Base-by-base conservation (phyloP, 2,797 vertebrate genomes). In the Rhinatrema bivittatum region DNA sequence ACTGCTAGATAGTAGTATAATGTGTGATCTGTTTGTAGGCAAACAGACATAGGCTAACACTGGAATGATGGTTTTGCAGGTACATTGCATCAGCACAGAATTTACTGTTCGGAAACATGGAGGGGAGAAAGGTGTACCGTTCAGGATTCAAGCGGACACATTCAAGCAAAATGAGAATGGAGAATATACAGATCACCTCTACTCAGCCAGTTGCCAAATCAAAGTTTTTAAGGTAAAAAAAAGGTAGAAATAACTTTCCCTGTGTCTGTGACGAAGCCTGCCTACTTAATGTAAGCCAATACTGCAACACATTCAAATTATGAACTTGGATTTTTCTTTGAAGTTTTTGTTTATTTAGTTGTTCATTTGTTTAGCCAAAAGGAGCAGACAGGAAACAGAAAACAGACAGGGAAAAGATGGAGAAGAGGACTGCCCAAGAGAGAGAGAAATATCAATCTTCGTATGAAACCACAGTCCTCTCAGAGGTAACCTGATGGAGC, bases 151-250 rank as follows among this genome's bases (percentile, higher is more conserved):
- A 50, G 81, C 87, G 21, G 85, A 87, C 48, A 87, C 83, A 13
- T 89, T 87, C 54, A 85, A 78, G 39, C 81, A 86, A 59, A 80
- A 82, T 39, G 86, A 87, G 50, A 80, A 60, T 12, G 86, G 84
- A 44, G 87, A 89, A 16, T 87, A 89, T 28, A 94, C 93, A 1
- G 96, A 99, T 49, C 95, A 98, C 65, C 85, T 94, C 34, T 95
- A 99, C 79, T 99, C 96, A 9, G 94, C 94, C 49, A 97, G 94
- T 53, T 96, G 94, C 76, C 94, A 98, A 74, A 88, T 98, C 65
- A 98, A 98, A 82, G 94, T 98, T 53, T 98, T 98, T 70, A 98
- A 98, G 88, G 94, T 95, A 67, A 74, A 51, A 31, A 12, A n/a
- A 25, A n/a, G n/a, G n/a, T n/a, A 15, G 13, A 46, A 55, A 14